Conservation (phyloP, 2,113 vertebrate species). For the Talpa occidentalis region DNA sequence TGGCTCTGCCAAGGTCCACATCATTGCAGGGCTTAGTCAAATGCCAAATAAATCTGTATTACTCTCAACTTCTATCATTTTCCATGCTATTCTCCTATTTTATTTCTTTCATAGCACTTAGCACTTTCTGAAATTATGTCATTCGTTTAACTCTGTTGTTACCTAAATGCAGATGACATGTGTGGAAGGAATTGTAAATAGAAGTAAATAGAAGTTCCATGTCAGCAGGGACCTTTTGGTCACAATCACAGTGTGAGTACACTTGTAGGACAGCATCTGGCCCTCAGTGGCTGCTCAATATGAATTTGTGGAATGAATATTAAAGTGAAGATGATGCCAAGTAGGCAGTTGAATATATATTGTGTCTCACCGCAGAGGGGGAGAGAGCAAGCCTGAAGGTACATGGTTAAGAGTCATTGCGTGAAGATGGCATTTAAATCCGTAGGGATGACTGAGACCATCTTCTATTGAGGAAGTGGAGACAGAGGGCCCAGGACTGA, state of each 20-base stretch:
- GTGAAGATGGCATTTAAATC: neutral
- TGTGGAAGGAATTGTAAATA: too few relatives aligned
- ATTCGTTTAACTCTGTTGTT: neutral
- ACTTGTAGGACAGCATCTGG: neutral
- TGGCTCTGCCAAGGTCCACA: neutral
- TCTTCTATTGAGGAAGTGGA: neutral
- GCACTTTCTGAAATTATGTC: neutral
- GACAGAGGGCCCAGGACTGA: neutral
- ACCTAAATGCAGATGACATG: too few relatives aligned
- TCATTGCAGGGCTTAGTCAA: neutral
- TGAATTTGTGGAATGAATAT: neutral
- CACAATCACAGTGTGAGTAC: neutral
- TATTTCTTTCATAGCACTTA: neutral
- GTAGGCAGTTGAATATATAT: neutral
- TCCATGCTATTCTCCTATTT: neutral
- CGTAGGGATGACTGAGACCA: neutral
- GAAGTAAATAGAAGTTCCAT: neutral
- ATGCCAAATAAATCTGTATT: neutral
- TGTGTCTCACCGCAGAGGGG: too few relatives aligned
- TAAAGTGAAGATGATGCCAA: neutral
- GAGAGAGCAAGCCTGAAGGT: neutral
- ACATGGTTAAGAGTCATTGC: neutral
- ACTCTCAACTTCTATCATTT: neutral
- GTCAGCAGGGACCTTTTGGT: neutral
- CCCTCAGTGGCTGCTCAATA: accelerated